Evolutionary conservation across 2,113 vertebrate genomes (phyloP), one percentile per base, ranked within the genome.

Genomic region (Anser brachyrhynchus): DNA sequence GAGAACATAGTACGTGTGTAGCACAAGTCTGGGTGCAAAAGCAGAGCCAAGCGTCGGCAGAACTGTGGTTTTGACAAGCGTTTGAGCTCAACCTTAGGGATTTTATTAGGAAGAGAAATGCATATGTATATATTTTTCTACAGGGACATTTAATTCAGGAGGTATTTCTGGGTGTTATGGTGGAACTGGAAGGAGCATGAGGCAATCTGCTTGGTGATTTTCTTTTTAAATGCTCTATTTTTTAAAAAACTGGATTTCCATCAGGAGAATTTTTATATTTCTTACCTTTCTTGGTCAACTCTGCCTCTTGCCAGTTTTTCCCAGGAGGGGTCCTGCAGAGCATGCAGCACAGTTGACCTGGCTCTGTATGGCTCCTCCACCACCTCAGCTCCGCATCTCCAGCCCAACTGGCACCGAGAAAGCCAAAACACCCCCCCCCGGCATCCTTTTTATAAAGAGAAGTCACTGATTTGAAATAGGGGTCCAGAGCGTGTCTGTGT

Each of bases 221-320:
- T 2, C 13, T 88, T 90, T 93, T 84, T 21, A 93, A 89, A 90
- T 93, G 85, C 93, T 94, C 92, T 92, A 92, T 95, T 97, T 96
- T 97, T 92, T 94, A 92, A 93, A 95, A 90, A 90, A 37, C 84
- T 95, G 41, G 82, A 93, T 92, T 96, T 94, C 81, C 93, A 92
- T 62, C 90, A 89, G 86, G 87, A 92, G 52, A 93, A 87, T 89
- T 96, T 97, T 96, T 96, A 87, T 97, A 96, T 87, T 95, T 95
- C 51, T 89, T 83, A 57, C 54, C 85, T 93, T 86, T 61, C 70
- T 59, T 3, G 5, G 80, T 71, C 65, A 43, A 78, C 52, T 70
- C 89, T 64, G 62, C 64, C 58, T 81, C 18, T 13, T 49, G 52
- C n/a, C 59, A n/a, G 5, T 71, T 39, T 31, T n/a, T 5, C 67